These are phyloP conservation scores for Zeus faber DNA, from an alignment of 2,113 vertebrate species.

Conservation along the genomic window DNA sequence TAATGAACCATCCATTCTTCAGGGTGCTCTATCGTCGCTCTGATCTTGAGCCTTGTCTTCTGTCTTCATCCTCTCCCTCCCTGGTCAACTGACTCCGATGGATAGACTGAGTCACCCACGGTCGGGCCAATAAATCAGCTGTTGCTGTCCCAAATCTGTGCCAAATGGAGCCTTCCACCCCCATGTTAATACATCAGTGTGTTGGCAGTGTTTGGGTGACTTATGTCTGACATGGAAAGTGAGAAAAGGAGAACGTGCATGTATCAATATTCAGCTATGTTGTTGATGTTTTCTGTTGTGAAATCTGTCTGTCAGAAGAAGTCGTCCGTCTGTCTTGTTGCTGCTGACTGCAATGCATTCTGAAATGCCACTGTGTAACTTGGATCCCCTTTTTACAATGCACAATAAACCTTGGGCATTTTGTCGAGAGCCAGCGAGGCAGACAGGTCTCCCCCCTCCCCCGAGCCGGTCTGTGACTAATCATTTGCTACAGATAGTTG, in stretches of 20 bases:
- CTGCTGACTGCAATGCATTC: too few relatives aligned
- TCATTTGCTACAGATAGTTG: too few relatives aligned
- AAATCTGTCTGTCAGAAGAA: background rate
- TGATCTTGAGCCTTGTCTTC: constrained; percentile 10
- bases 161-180: constrained; percentile 67
- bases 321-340: background rate
- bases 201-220: constrained; percentile 75
- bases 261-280: too few relatives aligned
- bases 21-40: too few relatives aligned
- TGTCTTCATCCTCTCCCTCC: constrained; percentile 45
- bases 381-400: too few relatives aligned
- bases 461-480: too few relatives aligned
- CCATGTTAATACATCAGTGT: constrained; percentile 42
- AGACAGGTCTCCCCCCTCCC: too few relatives aligned
- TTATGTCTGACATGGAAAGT: constrained; percentile 57
- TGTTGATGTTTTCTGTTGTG: background rate
- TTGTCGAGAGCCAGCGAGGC: too few relatives aligned
- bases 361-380: too few relatives aligned
- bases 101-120: constrained; percentile 78
- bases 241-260: background rate
- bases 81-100: constrained; percentile 73
- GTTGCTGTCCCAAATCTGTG: constrained; percentile 73
- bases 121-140: constrained; percentile 81
- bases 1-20: too few relatives aligned
- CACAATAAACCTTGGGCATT: too few relatives aligned